Percentiles rank a stretch among this genome's conserved stretches.
phyloP scores from a whole-genome alignment of 1,140 invertebrate genomes.

The Meloidogyne hapla region DNA sequence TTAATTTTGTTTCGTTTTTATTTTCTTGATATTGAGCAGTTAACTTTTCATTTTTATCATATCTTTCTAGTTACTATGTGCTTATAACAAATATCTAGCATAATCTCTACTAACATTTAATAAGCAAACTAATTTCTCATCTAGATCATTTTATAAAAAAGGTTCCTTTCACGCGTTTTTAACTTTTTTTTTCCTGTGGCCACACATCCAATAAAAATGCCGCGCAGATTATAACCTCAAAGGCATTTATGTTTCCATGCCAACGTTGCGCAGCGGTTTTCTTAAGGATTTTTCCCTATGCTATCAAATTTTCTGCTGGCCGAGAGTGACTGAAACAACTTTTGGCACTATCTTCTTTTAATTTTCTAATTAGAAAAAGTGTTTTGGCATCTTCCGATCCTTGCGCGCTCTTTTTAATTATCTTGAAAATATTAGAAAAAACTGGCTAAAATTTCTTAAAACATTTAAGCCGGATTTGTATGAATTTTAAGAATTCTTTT shows the following conservation, averaged over 20 bases:
- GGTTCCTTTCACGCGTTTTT: too few species aligned
- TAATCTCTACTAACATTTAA: not conserved
- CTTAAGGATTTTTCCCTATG: not conserved
- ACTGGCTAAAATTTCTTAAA: not conserved
- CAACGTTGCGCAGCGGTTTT: not conserved
- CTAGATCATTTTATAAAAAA: too few species aligned
- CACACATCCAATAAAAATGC: not conserved
- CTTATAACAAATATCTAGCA: not conserved
- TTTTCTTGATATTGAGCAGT: not conserved
- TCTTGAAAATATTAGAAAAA: not conserved
- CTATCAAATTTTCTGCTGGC: not conserved
- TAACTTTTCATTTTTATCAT: not conserved
- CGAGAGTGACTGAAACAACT: not conserved
- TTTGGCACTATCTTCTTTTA: not conserved
- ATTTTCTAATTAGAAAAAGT: not conserved
- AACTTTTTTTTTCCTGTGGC: too few species aligned
- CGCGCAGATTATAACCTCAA: not conserved
- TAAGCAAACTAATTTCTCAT: not conserved
- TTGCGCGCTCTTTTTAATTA: not conserved
- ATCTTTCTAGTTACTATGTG: not conserved
- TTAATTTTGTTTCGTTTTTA: too few species aligned
- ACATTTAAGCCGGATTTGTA: not conserved
- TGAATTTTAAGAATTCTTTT: too few species aligned
- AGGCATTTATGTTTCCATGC: not conserved
- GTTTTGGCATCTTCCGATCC: not conserved